Percentiles rank a stretch among this genome's conserved stretches.
These are phyloP conservation scores for Phoenicopterus ruber DNA, from an alignment of 2,113 vertebrate genomes.

Conservation along the genomic window DNA sequence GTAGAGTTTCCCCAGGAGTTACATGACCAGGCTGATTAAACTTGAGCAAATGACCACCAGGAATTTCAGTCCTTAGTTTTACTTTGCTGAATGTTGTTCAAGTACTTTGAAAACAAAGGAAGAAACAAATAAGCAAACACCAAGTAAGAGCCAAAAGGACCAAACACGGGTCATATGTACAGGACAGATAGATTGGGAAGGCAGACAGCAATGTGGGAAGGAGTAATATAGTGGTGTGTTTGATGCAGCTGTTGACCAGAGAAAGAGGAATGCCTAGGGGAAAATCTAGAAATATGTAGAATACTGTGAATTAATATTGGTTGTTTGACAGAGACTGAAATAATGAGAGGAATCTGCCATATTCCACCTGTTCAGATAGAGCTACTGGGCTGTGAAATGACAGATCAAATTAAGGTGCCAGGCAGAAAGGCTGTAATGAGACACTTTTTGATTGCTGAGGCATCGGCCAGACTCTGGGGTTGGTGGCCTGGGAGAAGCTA, in stretches of 20 bases:
- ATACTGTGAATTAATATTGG: neutral
- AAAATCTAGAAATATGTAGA: neutral
- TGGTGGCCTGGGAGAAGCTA: neutral
- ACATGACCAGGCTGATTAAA: neutral
- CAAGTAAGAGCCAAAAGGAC: neutral
- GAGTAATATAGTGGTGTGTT: neutral
- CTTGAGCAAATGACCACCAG: neutral
- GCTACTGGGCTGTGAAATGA: neutral
- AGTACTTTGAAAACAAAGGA: neutral
- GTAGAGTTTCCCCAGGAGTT: neutral
- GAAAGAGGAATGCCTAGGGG: neutral
- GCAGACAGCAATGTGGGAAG: neutral
- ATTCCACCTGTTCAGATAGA: neutral
- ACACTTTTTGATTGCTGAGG: neutral
- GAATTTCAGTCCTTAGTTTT: neutral
- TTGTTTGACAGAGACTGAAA: neutral
- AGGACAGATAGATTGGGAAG: neutral
- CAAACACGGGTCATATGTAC: fast-evolving
- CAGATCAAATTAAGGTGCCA: neutral
- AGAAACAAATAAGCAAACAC: neutral
- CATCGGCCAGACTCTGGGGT: neutral
- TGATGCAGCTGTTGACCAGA: neutral
- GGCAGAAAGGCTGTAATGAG: neutral
- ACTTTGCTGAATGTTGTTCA: neutral
- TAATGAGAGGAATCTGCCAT: neutral